These are phyloP conservation scores for Vimba vimba DNA, from an alignment of 2,113 vertebrate species.

Conservation along the genomic window DNA sequence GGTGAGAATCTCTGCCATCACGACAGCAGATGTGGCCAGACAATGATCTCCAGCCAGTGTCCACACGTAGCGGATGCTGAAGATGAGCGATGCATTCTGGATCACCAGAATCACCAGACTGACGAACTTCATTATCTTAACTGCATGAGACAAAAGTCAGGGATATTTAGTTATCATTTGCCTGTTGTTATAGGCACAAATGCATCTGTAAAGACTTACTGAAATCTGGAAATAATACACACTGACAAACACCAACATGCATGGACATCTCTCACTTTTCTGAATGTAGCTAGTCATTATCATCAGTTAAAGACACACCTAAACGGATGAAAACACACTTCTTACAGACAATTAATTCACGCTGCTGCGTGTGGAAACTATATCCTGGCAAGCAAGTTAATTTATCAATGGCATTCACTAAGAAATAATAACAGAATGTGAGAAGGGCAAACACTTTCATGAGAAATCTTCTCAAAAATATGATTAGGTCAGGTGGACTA, in stretches of 20 bases:
- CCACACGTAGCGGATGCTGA: slow-evolving; percentile 89
- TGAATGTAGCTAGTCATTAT: background rate
- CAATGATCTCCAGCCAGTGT: slow-evolving; percentile 81
- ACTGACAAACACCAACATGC: background rate
- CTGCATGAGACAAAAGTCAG: slow-evolving; percentile 55
- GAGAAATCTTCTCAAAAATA: background rate
- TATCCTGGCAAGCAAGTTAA: background rate
- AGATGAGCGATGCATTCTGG: slow-evolving; percentile 92
- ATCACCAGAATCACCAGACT: slow-evolving; percentile 87
- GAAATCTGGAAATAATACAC: background rate
- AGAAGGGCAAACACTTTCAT: too few relatives aligned
- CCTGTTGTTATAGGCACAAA: background rate
- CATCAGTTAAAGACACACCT: background rate
- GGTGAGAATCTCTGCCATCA: slow-evolving; percentile 87
- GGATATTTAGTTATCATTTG: background rate
- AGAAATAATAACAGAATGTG: background rate
- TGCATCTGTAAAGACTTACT: background rate
- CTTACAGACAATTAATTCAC: slow-evolving; percentile 14
- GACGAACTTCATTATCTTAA: slow-evolving; percentile 85
- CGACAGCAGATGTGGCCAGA: slow-evolving; percentile 85
- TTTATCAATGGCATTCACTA: background rate
- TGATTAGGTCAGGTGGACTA: background rate
- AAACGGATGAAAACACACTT: background rate
- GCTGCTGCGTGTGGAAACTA: background rate
- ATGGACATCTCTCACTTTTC: background rate